Evolutionary conservation across 2,888 invertebrate genomes (phyloP).

Genomic region (Augochlorella aurata): DNA sequence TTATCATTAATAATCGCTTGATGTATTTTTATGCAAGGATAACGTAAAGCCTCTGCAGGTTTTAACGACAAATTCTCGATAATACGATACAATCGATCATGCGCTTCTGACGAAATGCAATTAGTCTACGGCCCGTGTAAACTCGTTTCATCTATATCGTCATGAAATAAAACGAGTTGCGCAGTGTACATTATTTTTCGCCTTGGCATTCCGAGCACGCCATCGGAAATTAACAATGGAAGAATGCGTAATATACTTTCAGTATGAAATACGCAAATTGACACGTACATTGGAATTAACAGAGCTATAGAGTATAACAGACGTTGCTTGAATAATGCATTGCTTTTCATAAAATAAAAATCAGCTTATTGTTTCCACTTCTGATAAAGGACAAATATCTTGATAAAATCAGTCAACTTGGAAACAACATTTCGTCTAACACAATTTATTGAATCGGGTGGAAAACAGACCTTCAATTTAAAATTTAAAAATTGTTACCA

Average conservation of each 20-base stretch:
- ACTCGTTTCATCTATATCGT: constrained; percentile 31
- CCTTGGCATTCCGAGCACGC: not conserved
- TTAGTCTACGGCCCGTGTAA: constrained; percentile 23
- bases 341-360: no score
- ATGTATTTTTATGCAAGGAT: not conserved
- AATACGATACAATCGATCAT: constrained; percentile 22
- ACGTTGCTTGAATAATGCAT: no score
- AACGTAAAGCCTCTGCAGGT: not conserved
- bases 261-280: not conserved
- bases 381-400: no score
- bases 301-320: no score
- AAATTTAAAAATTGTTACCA: no score
- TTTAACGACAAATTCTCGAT: constrained; percentile 21
- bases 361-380: no score
- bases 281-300: no score
- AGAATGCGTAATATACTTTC: not conserved
- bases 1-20: constrained; percentile 7
- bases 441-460: no score
- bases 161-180: constrained; percentile 25
- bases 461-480: no score
- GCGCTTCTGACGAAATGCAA: constrained; percentile 35
- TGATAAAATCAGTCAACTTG: no score
- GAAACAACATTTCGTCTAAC: no score
- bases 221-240: not conserved
- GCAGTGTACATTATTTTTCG: not conserved